phyloP scores from a whole-genome alignment of 2,888 invertebrate species.

The Sarcophaga variegata region DNA sequence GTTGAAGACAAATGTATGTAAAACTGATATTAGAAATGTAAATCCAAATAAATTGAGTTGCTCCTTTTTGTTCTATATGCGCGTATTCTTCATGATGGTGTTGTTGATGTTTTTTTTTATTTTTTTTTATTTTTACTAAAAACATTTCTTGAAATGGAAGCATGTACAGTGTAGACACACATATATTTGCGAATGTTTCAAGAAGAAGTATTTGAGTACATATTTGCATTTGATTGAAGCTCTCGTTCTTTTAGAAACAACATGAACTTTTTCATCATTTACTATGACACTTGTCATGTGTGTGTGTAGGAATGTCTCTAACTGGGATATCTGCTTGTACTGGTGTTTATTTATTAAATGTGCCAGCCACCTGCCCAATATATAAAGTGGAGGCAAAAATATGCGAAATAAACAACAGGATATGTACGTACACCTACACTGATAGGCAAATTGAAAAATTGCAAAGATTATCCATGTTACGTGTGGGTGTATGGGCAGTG shows the following conservation, averaged over 20 bases:
- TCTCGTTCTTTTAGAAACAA: conserved; percentile 8
- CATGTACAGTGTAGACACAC: background rate
- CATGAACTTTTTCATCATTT: conserved; percentile 9
- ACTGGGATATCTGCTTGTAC: background rate
- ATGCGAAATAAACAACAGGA: background rate
- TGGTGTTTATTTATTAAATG: background rate
- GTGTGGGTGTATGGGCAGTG: background rate
- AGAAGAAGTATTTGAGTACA: background rate
- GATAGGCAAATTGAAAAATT: background rate
- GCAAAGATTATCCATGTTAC: background rate
- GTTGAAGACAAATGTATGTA: conserved; percentile 33
- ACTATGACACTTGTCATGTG: conserved; percentile 31
- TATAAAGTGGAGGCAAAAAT: background rate
- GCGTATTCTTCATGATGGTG: too few species aligned
- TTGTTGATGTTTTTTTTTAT: conserved; percentile 10
- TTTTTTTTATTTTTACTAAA: conserved; percentile 26
- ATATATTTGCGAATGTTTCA: background rate
- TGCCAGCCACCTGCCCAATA: background rate
- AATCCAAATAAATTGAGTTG: conserved; percentile 57
- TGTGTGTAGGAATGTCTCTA: background rate
- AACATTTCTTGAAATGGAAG: conserved; percentile 1
- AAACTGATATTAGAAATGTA: conserved; percentile 61
- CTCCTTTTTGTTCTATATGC: background rate
- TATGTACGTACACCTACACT: background rate
- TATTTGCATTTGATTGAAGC: background rate